These are phyloP conservation scores for Heliconius nattereri DNA, from an alignment of 1,140 invertebrate genomes.

Conservation along the genomic window DNA sequence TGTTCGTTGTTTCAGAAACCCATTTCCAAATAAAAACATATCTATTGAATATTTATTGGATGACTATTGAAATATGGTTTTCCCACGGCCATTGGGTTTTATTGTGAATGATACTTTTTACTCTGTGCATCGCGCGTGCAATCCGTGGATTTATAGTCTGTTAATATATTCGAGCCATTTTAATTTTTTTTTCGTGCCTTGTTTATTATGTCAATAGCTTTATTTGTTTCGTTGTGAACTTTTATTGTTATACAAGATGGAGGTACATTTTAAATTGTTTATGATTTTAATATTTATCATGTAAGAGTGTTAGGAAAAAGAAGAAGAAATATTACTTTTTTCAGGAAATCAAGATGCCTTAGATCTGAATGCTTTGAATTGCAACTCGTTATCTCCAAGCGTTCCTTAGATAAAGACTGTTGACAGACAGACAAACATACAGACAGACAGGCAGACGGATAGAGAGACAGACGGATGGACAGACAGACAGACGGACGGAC, in stretches of 20 bases:
- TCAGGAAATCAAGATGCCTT: too few relatives aligned
- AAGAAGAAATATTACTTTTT: too few relatives aligned
- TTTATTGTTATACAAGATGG: neutral
- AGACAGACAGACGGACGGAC: too few relatives aligned
- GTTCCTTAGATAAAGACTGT: too few relatives aligned
- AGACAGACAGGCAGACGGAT: too few relatives aligned
- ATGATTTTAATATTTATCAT: too few relatives aligned
- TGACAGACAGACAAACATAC: too few relatives aligned
- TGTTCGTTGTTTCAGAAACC: neutral
- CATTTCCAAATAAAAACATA: constrained; percentile 17
- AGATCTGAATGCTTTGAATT: too few relatives aligned
- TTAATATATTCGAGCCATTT: constrained; percentile 25
- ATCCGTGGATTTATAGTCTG: constrained; percentile 23
- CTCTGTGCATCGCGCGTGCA: constrained; percentile 28
- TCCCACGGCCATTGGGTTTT: constrained; percentile 30
- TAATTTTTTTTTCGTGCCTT: constrained; percentile 16
- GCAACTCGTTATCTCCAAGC: too few relatives aligned
- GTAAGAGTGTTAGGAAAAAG: too few relatives aligned
- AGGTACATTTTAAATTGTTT: neutral
- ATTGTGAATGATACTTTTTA: constrained; percentile 32
- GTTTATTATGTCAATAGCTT: constrained; percentile 17
- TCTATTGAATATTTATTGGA: constrained; percentile 30
- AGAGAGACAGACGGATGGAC: too few relatives aligned
- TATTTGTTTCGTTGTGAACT: neutral
- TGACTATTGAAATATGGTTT: constrained; percentile 31